Conservation (phyloP, 1,140 invertebrate species). For the Leptopilina clavipes region DNA sequence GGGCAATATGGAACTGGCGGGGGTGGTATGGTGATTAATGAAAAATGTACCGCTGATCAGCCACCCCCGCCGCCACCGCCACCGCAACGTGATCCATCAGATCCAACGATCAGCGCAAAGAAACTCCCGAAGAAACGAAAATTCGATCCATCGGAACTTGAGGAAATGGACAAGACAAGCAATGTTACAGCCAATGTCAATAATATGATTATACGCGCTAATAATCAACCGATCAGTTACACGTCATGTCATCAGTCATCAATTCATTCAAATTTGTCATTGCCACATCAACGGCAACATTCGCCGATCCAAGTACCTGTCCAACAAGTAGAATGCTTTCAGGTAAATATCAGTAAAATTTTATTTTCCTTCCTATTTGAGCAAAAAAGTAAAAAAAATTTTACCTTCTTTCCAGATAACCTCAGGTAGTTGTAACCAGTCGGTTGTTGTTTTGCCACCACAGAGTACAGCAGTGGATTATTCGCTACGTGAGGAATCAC, state of each 20-base stretch:
- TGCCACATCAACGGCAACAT: conserved; percentile 58
- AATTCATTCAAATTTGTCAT: conserved; percentile 58
- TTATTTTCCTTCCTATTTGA: background rate
- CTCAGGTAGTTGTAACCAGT: conserved; percentile 61
- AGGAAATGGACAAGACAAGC: conserved; percentile 76
- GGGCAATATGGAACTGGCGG: conserved; percentile 68
- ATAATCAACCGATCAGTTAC: conserved; percentile 47
- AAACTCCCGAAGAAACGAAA: conserved; percentile 93
- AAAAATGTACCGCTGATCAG: conserved; percentile 66
- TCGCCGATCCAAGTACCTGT: conserved; percentile 47
- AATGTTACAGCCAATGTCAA: conserved; percentile 63
- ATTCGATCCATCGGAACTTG: conserved; percentile 88
- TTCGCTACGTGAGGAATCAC: conserved; percentile 72
- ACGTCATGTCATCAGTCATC: conserved; percentile 51
- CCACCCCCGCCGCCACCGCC: conserved; percentile 67
- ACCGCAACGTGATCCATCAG: conserved; percentile 67
- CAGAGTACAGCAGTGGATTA: conserved; percentile 79
- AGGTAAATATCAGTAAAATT: no score
- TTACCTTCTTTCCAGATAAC: conserved; percentile 49
- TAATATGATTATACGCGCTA: conserved; percentile 60
- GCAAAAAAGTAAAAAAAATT: no score
- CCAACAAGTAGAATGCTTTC: conserved; percentile 63
- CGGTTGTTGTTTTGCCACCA: conserved; percentile 74
- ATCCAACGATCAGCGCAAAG: conserved; percentile 70
- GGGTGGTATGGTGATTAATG: conserved; percentile 67